Evolutionary conservation across 2,797 vertebrate species (phyloP), one percentile per base, ranked within the genome.

Genomic region (Tauraco hartlaubi): DNA sequence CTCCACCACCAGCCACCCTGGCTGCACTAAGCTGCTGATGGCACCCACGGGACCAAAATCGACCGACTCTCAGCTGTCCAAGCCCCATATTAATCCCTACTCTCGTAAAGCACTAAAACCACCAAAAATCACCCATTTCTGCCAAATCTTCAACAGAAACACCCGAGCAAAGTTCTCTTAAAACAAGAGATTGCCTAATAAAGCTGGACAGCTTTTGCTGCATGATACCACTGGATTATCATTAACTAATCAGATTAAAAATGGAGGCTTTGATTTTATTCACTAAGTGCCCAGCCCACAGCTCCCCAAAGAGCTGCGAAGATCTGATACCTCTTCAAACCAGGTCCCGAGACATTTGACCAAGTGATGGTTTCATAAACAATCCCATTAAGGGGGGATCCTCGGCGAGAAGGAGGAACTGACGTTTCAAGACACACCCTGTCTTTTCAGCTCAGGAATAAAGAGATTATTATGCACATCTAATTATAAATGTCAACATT

Each of bases 401-500:
- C 72, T 85, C 5, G 0, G 31, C 16, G 2, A 48, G 63, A 7
- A 75, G 79, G 78, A 93, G 74, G 61, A 87, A 82, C 85, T 74
- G 83, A 69, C 9, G 12, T 88, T 69, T 92, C 76, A 49, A 81
- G 92, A 55, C 75, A 92, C 94, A 90, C 92, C 92, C 95, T 81
- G 44, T 25, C 87, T 85, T 91, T 92, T 94, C 81, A 78, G 46
- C 48, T 79, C 4, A 0, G 41, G 93, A 94, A 95, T 96, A 96
- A 97, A 95, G 75, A 96, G 87, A 93, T 94, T 85, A 96, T 97
- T 97, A 97, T 96, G 90, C 76, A 89, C 79, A 85, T 90, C 91
- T 95, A 94, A 94, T 93, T 97, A 97, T 88, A 96, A 97, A 96
- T 85, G 94, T 94, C 97, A 97, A 91, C 93, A 80, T 86, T 88